A percentile compares a stretch with the other conserved stretches of the same genome.
phyloP scores from a whole-genome alignment of 2,113 vertebrate species.

The Bufo gargarizans region DNA sequence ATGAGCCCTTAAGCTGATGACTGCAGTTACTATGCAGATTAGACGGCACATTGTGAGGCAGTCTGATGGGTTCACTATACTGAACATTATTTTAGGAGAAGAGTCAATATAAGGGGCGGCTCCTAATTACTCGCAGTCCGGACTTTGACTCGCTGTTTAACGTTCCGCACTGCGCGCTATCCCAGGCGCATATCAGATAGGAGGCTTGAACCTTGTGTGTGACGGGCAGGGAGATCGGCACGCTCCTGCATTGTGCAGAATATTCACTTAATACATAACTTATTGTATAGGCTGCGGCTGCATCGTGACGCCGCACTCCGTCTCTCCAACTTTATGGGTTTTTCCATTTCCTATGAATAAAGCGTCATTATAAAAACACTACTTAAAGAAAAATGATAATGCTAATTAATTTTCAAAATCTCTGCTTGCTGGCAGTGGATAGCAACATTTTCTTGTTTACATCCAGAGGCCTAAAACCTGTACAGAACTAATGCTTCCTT shows the following conservation, averaged over 20 bases:
- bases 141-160: neutral
- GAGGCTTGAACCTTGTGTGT: neutral
- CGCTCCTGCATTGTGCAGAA: neutral
- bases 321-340: neutral
- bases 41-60: too few species aligned
- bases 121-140: neutral
- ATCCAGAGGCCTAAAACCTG: too few species aligned
- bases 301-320: neutral
- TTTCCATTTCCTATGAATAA: neutral
- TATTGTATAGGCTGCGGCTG: neutral
- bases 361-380: neutral
- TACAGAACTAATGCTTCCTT: too few species aligned
- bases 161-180: neutral
- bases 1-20: neutral
- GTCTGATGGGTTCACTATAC: neutral
- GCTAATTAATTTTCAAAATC: neutral
- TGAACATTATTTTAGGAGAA: neutral
- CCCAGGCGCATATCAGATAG: neutral
- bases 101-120: neutral
- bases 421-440: neutral
- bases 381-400: neutral
- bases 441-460: neutral
- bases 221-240: neutral
- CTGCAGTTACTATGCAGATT: neutral
- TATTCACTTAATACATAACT: constrained; percentile 4